Conservation (phyloP, 2,888 invertebrate species). For the Lasioglossum marginatum region DNA sequence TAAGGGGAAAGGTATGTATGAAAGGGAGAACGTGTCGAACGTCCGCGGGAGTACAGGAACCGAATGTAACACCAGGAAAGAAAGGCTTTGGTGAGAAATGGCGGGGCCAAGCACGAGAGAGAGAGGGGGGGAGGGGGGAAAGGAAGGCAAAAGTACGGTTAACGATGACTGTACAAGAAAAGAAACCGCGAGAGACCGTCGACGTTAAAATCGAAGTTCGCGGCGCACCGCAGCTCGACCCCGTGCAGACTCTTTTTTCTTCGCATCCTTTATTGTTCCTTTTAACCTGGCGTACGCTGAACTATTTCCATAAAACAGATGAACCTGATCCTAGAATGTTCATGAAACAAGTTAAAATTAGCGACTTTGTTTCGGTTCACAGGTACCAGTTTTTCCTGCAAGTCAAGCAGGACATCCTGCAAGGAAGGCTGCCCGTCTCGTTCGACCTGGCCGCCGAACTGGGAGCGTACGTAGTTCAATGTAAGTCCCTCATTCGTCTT, state of each 20-base stretch:
- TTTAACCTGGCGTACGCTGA: background rate
- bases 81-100: constrained; percentile 40
- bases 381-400: constrained; percentile 99
- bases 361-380: constrained; percentile 73
- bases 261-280: background rate
- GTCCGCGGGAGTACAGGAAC: constrained; percentile 18
- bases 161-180: constrained; percentile 63
- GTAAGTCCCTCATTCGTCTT: constrained; percentile 87
- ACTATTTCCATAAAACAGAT: background rate
- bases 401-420: constrained; percentile 97
- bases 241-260: constrained; percentile 44
- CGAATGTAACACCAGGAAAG: constrained; percentile 36
- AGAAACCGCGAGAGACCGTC: constrained; percentile 63
- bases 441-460: constrained; percentile 96
- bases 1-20: constrained; percentile 19
- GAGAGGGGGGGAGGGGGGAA: background rate
- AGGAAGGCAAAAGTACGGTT: constrained; percentile 52
- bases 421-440: constrained; percentile 95
- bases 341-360: background rate
- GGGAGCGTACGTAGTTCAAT: constrained; percentile 97
- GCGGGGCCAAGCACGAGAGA: background rate
- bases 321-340: background rate
- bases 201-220: constrained; percentile 64
- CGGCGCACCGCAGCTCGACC: constrained; percentile 57
- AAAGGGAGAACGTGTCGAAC: constrained; percentile 11